These are phyloP conservation scores for Lepidurus apus DNA, from an alignment of 1,140 invertebrate genomes.

Conservation along the genomic window DNA sequence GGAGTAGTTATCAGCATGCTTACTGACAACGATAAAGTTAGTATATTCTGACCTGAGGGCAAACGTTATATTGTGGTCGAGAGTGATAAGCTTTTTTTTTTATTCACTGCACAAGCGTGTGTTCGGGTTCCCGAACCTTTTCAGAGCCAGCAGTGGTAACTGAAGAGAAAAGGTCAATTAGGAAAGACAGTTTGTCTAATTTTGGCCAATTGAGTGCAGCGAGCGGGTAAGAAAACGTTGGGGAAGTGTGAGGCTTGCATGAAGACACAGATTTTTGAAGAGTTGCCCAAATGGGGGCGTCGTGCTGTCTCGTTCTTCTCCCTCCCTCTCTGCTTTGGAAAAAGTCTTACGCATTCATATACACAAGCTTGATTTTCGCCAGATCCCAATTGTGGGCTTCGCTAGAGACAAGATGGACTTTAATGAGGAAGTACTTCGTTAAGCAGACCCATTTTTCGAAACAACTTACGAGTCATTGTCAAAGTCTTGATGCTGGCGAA, in stretches of 20 bases:
- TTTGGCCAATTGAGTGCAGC: background rate
- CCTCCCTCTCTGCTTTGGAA: background rate
- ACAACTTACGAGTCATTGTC: background rate
- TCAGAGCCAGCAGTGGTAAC: background rate
- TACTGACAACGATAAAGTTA: no score
- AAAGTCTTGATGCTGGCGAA: background rate
- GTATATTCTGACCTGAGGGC: no score
- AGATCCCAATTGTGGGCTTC: slow-evolving; percentile 2
- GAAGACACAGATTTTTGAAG: background rate
- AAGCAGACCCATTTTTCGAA: background rate
- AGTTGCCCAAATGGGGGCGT: slow-evolving; percentile 16
- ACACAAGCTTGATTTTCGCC: slow-evolving; percentile 1
- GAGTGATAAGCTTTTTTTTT: no score
- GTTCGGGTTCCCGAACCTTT: no score
- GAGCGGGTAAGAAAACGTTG: background rate
- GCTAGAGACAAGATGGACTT: background rate
- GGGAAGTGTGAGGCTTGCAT: background rate
- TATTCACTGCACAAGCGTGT: no score
- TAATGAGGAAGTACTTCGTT: slow-evolving; percentile 9
- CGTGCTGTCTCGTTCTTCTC: slow-evolving; percentile 8
- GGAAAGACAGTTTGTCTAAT: slow-evolving; percentile 1
- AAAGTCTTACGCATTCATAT: background rate
- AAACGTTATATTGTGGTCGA: no score
- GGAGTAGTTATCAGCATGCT: no score
- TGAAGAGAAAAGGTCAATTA: background rate